phyloP scores from a whole-genome alignment of 2,888 invertebrate species.

The Chironomus riparius region DNA sequence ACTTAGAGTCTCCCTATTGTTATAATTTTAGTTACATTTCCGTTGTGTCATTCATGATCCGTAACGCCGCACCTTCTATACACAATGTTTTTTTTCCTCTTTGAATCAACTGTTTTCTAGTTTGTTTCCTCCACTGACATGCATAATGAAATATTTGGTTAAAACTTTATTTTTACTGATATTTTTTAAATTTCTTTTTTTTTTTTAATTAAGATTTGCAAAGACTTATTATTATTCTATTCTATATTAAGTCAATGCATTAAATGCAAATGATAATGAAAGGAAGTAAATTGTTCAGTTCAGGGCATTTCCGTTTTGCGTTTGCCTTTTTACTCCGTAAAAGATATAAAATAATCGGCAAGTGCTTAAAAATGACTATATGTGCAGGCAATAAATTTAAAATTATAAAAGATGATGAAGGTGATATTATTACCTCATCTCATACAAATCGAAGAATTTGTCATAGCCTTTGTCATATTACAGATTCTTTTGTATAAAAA shows the following conservation, averaged over 20 bases:
- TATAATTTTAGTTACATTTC: conserved; percentile 26
- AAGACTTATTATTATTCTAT: too few relatives aligned
- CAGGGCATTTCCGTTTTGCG: neutral
- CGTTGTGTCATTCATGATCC: conserved; percentile 27
- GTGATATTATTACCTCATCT: too few relatives aligned
- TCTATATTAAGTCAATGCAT: too few relatives aligned
- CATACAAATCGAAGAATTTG: too few relatives aligned
- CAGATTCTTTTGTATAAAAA: too few relatives aligned
- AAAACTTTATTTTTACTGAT: neutral
- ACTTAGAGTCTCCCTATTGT: conserved; percentile 24
- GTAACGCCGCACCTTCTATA: conserved; percentile 27
- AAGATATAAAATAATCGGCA: neutral
- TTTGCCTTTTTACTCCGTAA: neutral
- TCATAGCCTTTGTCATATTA: too few relatives aligned
- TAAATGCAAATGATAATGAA: neutral
- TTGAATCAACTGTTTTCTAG: conserved; percentile 11
- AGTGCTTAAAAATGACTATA: neutral
- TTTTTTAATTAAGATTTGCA: too few relatives aligned
- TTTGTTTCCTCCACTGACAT: neutral
- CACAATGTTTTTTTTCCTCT: conserved; percentile 1
- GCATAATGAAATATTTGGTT: neutral
- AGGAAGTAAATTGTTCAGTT: conserved; percentile 20
- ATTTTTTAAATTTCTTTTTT: neutral
- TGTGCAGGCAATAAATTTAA: too few relatives aligned
- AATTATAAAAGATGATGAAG: too few relatives aligned